Conservation (phyloP, 2,888 invertebrate genomes). For the Trileptium ribeirensis region DNA sequence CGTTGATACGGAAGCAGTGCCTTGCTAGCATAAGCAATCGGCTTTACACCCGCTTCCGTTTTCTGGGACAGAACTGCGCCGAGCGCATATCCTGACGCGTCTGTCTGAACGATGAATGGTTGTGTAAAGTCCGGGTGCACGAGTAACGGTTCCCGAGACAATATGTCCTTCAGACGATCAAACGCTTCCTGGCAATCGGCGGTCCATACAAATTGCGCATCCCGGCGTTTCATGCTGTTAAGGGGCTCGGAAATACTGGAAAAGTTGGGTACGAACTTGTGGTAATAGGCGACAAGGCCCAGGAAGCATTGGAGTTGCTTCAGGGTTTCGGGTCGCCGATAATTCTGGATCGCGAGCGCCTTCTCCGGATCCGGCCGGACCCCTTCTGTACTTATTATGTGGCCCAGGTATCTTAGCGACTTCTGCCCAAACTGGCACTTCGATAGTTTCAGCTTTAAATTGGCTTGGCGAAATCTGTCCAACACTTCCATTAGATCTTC, state of each 20-base stretch:
- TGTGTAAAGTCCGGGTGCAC: conserved; percentile 22
- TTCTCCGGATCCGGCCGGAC: background rate
- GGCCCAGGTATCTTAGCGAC: background rate
- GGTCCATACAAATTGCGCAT: conserved; percentile 8
- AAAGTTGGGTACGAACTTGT: conserved; percentile 1
- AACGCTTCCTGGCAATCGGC: conserved; percentile 18
- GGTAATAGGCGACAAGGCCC: conserved; percentile 14
- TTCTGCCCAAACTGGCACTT: conserved; percentile 3
- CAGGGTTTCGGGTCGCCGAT: background rate
- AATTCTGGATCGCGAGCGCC: background rate
- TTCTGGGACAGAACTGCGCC: background rate
- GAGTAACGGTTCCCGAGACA: conserved; percentile 12
- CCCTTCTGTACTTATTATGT: conserved; percentile 3
- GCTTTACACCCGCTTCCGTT: background rate
- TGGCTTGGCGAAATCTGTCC: background rate
- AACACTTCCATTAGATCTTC: background rate
- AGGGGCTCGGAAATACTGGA: conserved; percentile 3
- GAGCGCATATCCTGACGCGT: background rate
- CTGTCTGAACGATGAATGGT: background rate
- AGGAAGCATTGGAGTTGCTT: conserved; percentile 1
- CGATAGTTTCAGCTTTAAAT: conserved; percentile 1
- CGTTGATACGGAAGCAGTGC: background rate
- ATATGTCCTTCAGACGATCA: background rate
- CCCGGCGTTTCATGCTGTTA: background rate
- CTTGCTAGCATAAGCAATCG: conserved; percentile 1